phyloP scores from a whole-genome alignment of 2,113 vertebrate species.

The Phainopepla nitens region DNA sequence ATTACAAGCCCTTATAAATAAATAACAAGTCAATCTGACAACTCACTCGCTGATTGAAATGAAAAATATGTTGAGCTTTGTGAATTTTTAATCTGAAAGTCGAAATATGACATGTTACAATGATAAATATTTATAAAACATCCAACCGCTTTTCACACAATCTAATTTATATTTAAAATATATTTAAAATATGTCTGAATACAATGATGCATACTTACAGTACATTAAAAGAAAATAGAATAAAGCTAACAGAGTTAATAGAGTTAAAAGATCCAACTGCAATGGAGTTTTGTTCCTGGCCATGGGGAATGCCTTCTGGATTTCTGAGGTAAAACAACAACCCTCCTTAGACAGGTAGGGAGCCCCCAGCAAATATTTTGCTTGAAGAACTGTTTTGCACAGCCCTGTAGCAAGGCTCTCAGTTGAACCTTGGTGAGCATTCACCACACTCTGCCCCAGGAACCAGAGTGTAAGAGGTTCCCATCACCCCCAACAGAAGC shows the following conservation, averaged over 20 bases:
- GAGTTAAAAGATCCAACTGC: background rate
- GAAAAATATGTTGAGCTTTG: background rate
- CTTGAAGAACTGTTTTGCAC: background rate
- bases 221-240: background rate
- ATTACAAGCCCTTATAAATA: background rate
- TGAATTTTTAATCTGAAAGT: slow-evolving; percentile 21
- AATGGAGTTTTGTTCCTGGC: background rate
- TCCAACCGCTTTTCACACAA: background rate
- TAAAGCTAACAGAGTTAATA: background rate
- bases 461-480: background rate
- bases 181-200: background rate
- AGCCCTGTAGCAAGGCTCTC: background rate
- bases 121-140: slow-evolving; percentile 25
- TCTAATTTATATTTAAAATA: background rate
- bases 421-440: background rate
- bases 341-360: background rate
- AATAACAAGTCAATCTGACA: background rate
- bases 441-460: accelerated
- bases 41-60: background rate
- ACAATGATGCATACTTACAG: background rate
- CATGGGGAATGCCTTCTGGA: background rate
- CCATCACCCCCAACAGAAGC: accelerated
- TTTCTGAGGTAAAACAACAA: background rate
- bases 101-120: background rate
- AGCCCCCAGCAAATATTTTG: background rate